Base-by-base conservation (phyloP, 2,888 invertebrate species). In the Stictocephala bisonia region DNA sequence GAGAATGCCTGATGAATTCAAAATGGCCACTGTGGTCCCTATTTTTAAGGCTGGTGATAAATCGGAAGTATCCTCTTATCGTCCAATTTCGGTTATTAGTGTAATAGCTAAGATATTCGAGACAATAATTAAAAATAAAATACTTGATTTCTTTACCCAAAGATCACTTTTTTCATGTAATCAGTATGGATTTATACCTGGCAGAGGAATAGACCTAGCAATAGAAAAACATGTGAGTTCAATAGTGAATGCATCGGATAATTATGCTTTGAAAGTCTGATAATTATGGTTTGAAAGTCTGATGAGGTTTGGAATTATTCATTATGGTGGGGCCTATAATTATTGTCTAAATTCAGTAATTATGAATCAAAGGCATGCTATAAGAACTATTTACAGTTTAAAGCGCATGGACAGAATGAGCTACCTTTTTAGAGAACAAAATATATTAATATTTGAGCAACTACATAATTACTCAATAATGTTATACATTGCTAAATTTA, bases 51-150 rank as follows among this genome's bases (percentile, higher is more conserved):
- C 44, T 3, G 44, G 44, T 44, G 44, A 44, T 18, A 4, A 4
- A 3, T 7, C 6, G 13, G 44, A 44, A 44, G n/a, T 44, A n/a
- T 44, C 44, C 3, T 44, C 44, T 6, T 44, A 44, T 13, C 44
- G n/a, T 7, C 44, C 44, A 15, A 44, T 44, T 7, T 44, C 44
- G n/a, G 44, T 51, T 22, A 51, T 51, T 51, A 51, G 11, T 51
- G 22, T 22, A 9, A 20, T 13, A 51, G 51, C 51, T 20, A 51
- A 51, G 13, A 51, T 51, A 9, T 51, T 51, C 24, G 3, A 22
- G 51, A 51, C 51, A 6, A 11, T 22, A 51, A 22, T 51, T 20
- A 51, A 51, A 51, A 51, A 51, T 20, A 3, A 22, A 20, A 20
- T 51, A 6, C 20, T 51, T 6, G 18, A 20, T 13, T 51, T 22